Evolutionary conservation across 2,113 vertebrate genomes (phyloP).

Genomic region (Urocolius indicus): DNA sequence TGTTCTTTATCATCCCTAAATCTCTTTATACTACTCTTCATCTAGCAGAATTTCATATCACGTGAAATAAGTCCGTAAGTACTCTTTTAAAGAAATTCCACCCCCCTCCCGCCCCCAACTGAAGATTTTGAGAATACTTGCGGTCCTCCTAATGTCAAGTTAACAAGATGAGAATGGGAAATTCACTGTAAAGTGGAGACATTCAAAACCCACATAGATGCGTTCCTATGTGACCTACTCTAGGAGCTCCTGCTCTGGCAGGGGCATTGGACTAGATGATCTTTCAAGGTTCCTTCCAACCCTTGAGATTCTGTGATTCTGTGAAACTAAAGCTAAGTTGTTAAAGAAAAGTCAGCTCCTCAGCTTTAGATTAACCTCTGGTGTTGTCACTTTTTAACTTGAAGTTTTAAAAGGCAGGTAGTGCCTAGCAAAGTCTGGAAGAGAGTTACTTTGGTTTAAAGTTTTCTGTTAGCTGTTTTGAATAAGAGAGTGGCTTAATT

Average conservation of each 20-base stretch:
- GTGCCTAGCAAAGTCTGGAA: neutral
- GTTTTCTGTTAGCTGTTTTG: slow-evolving; percentile 5
- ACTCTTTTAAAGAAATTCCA: neutral
- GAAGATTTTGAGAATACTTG: neutral
- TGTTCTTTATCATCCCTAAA: neutral
- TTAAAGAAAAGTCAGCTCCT: neutral
- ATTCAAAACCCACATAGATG: too few relatives aligned
- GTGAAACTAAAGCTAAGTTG: neutral
- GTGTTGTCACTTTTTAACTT: neutral
- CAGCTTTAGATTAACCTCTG: neutral
- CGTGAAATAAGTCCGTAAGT: neutral
- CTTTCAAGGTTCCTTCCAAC: too few relatives aligned
- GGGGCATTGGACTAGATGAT: too few relatives aligned
- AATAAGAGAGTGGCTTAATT: neutral
- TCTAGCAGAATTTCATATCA: neutral
- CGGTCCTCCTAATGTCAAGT: neutral
- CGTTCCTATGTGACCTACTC: too few relatives aligned
- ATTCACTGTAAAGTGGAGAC: neutral
- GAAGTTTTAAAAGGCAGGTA: neutral
- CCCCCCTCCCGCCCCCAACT: neutral
- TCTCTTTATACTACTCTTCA: neutral
- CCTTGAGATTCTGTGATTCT: too few relatives aligned
- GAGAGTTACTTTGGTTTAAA: neutral
- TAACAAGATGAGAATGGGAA: neutral
- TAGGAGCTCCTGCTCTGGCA: too few relatives aligned